Conservation (phyloP, 2,797 vertebrate genomes). For the Enteromius trimaculatus region DNA sequence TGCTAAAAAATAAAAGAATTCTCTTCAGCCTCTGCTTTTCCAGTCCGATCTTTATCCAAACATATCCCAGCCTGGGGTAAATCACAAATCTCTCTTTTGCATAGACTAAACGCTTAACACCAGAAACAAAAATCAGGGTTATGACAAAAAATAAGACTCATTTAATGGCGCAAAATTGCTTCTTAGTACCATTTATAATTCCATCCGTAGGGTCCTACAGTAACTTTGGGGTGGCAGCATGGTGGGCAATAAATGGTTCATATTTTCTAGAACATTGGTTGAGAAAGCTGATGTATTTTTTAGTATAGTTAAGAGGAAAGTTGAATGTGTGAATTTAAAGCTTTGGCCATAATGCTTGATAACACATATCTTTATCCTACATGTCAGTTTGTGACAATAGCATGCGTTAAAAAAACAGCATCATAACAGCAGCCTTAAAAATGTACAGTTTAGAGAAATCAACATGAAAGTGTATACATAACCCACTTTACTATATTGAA, state of each 20-base stretch:
- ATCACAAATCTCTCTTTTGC: conserved; percentile 27
- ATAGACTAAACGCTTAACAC: conserved; percentile 19
- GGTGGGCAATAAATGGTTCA: neutral
- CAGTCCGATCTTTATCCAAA: neutral
- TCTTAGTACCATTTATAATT: neutral
- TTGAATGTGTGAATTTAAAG: conserved; percentile 1
- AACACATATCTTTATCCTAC: conserved; percentile 35
- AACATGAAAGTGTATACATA: conserved; percentile 6
- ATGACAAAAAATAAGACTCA: neutral
- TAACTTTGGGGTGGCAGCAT: conserved; percentile 3
- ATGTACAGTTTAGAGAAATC: conserved; percentile 64
- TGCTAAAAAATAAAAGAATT: conserved; percentile 74
- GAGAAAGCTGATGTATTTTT: neutral
- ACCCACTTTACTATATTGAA: neutral
- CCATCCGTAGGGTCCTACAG: neutral
- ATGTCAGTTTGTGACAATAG: conserved; percentile 28
- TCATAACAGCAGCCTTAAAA: conserved; percentile 57
- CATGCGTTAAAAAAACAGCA: conserved; percentile 45
- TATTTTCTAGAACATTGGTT: neutral
- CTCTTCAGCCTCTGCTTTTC: conserved; percentile 56
- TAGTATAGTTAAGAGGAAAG: neutral
- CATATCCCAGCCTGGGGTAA: neutral
- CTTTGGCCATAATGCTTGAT: conserved; percentile 45
- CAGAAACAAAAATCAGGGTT: conserved; percentile 2
- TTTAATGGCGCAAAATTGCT: conserved; percentile 3